Evolutionary conservation across 2,797 vertebrate species (phyloP), one percentile per base, ranked within the genome.

Genomic region (Notamacropus eugenii): DNA sequence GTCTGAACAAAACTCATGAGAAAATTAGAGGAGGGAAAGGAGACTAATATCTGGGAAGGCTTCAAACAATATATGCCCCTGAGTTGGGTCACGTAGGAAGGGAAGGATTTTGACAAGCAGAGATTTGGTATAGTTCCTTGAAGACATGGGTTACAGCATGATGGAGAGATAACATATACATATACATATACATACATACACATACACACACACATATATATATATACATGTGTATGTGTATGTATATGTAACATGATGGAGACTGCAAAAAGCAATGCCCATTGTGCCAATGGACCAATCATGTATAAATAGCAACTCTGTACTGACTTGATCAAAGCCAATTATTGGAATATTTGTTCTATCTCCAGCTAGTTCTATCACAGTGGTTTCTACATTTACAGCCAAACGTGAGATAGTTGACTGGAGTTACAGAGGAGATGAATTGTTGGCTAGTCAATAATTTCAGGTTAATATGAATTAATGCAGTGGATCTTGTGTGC

Each of bases 271-370:
- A 91, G 91, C 40, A 58, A 27, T 56, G 91, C 96, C 46, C 59
- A 91, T 91, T 93, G n/a, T 58, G 19, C 56, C 95, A 92, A 95
- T 91, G 92, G 74, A 46, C 19, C 55, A 91, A 52, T 19, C 54
- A 34, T 93, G 40, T 93, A 24, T 55, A 93, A 92, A 62, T 56
- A 6, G 5, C 31, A 52, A 57, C 62, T 97, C 92, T 91, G 93
- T 55, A 74, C 87, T 91, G 34, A 67, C 92, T 94, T 97, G 92
- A 94, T 96, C 62, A 94, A 95, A 95, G 94, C 91, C 58, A 95
- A 96, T 91, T 54, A 11, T 28, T 95, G 82, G 13, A 52, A 94
- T 91, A 96, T 54, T 97, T 90, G 95, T 82, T 95, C 91, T 90
- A 50, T 97, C 56, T 50, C 52, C 46, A 92, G 90, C 96, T 74